A percentile compares a stretch with the other conserved stretches of the same genome.
These are phyloP conservation scores for Magallana nippona DNA, from an alignment of 2,888 invertebrate genomes.

Conservation along the genomic window DNA sequence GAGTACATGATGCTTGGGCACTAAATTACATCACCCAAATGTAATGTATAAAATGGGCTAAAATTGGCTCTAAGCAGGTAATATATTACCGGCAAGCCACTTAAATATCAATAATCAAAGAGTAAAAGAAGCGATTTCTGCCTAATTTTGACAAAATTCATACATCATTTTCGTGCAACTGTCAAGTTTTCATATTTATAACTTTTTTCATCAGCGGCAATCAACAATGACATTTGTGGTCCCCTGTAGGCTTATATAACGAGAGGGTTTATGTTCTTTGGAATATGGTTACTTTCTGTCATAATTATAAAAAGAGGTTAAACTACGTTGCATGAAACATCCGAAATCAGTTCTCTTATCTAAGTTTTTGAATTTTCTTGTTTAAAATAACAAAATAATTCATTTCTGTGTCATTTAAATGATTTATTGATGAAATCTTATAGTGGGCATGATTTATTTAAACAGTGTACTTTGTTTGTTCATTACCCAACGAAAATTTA, in stretches of 20 bases:
- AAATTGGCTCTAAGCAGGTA: constrained; percentile 9
- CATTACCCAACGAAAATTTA: neutral
- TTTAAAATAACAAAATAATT: no score
- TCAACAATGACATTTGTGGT: constrained; percentile 3
- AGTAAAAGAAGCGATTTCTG: constrained; percentile 19
- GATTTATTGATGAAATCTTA: neutral
- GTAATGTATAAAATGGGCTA: constrained; percentile 10
- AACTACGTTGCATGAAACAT: neutral
- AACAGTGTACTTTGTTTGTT: neutral
- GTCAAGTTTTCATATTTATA: constrained; percentile 10
- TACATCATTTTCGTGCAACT: constrained; percentile 16
- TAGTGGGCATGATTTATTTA: neutral
- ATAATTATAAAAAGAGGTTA: neutral
- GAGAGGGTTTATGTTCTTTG: neutral
- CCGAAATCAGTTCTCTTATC: neutral
- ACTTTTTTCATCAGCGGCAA: constrained; percentile 7
- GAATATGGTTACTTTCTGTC: neutral
- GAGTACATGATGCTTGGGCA: neutral
- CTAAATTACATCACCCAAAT: neutral
- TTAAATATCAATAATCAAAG: constrained; percentile 32
- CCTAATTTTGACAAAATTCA: constrained; percentile 33
- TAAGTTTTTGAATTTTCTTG: neutral
- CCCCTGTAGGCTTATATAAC: neutral
- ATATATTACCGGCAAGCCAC: constrained; percentile 2
- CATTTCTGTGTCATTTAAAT: no score